Evolutionary conservation across 2,797 vertebrate genomes (phyloP), one percentile per base, ranked within the genome.

Genomic region (Anableps anableps): DNA sequence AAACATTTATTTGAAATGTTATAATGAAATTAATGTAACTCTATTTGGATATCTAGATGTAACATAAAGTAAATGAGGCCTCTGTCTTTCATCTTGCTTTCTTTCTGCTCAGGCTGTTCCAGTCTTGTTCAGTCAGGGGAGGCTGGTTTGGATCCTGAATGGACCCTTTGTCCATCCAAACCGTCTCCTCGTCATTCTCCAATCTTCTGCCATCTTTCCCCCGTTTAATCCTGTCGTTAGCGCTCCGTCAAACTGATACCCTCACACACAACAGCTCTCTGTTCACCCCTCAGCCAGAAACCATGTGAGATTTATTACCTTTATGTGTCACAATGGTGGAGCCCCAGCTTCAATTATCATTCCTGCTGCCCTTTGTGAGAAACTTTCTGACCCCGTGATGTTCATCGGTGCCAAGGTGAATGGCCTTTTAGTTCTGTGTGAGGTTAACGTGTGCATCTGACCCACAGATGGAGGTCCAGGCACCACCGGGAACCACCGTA

Each of bases 391-490:
- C 76, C 82, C 11, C 19, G 29, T 81, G 72, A 80, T 23, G 2
- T 70, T 86, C 1, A 11, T 80, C 29, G 1, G 55, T 34, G 74
- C 73, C 47, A 13, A 34, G 2, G 47, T 1, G 34, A 9, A 55
- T 21, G 0, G 1, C 45, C n/a, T 74, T 77, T 64, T 76, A 75
- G 68, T 75, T 77, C 8, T 66, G 17, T 76, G n/a, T 17, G 13
- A 43, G 0, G 4, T 34, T 0, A 74, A 43, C 51, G 26, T 29
- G 9, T 72, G 0, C 53, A 1, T 75, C 41, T 83, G 34, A 1
- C 36, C 64, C 60, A 19, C 87, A 98, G 97, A 85, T 98, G 95
- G 97, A 98, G 91, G 95, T 98, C 6, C 97, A 98, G 91, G 94
- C 97, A 0, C 97, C 97, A 0, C 97, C 97, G 0, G 97, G 97